Percentiles rank a stretch among this genome's conserved stretches.
phyloP scores from a whole-genome alignment of 2,113 vertebrate genomes.

The Scalopus aquaticus region DNA sequence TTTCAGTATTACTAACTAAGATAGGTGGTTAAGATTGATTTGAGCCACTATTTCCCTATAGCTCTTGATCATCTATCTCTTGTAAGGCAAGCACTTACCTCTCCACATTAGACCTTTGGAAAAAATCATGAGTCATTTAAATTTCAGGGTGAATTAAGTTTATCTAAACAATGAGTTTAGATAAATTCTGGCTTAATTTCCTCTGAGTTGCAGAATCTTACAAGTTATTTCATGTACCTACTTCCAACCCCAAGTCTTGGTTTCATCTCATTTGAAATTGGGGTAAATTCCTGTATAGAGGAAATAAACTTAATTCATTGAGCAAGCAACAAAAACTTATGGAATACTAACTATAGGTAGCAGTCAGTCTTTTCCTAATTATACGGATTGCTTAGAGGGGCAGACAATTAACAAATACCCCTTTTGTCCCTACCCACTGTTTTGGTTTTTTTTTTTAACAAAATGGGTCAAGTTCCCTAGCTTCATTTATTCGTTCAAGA shows the following conservation, averaged over 20 bases:
- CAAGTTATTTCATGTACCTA: neutral
- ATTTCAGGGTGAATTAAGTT: neutral
- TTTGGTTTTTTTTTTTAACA: neutral
- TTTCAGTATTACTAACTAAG: neutral
- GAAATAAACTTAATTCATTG: neutral
- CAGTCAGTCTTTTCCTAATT: neutral
- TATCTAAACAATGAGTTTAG: neutral
- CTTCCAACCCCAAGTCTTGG: neutral
- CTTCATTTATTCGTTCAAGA: constrained; percentile 1
- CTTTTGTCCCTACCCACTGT: neutral
- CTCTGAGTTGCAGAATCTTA: neutral
- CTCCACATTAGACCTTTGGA: neutral
- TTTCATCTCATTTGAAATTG: neutral
- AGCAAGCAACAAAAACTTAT: neutral
- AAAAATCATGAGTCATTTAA: neutral
- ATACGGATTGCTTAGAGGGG: neutral
- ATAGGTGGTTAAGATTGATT: neutral
- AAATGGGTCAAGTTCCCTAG: neutral
- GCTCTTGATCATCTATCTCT: neutral
- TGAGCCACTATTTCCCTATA: neutral
- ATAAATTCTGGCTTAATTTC: constrained; percentile 16
- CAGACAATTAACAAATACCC: neutral
- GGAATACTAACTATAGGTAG: neutral
- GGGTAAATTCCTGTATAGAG: too few species aligned
- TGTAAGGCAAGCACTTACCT: neutral